Conservation (phyloP, 1,140 invertebrate genomes). For the Drosophila busckii region DNA sequence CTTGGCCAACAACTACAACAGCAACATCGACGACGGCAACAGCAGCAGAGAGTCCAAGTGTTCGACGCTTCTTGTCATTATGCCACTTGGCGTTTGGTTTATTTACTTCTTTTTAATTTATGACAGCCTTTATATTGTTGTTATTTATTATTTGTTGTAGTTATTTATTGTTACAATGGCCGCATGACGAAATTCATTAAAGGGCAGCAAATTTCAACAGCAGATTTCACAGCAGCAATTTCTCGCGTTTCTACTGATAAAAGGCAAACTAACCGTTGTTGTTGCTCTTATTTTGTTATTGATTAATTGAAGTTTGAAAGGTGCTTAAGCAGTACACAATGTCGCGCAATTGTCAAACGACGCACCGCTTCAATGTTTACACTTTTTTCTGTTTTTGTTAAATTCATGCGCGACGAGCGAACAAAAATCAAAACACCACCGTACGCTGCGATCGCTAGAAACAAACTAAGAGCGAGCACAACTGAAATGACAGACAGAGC, state of each 20-base stretch:
- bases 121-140: constrained; percentile 44
- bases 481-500: background rate
- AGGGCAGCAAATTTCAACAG: background rate
- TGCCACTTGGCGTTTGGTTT: constrained; percentile 55
- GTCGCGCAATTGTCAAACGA: constrained; percentile 36
- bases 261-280: constrained; percentile 17
- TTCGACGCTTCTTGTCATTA: constrained; percentile 41
- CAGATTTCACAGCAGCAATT: background rate
- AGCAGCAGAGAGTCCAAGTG: background rate
- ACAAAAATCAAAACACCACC: constrained; percentile 33
- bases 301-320: constrained; percentile 69
- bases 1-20: constrained; percentile 7
- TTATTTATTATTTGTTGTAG: constrained; percentile 24
- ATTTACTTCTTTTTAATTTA: constrained; percentile 54
- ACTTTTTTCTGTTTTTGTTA: too few species aligned
- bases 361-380: too few species aligned
- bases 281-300: constrained; percentile 35
- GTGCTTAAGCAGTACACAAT: constrained; percentile 46
- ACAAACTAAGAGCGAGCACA: constrained; percentile 26
- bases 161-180: constrained; percentile 19
- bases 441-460: constrained; percentile 53
- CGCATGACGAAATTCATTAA: constrained; percentile 14
- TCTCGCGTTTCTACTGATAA: background rate
- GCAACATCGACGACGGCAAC: background rate
- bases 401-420: background rate